phyloP scores from a whole-genome alignment of 2,888 invertebrate genomes.

The Ectobius pallidus region DNA sequence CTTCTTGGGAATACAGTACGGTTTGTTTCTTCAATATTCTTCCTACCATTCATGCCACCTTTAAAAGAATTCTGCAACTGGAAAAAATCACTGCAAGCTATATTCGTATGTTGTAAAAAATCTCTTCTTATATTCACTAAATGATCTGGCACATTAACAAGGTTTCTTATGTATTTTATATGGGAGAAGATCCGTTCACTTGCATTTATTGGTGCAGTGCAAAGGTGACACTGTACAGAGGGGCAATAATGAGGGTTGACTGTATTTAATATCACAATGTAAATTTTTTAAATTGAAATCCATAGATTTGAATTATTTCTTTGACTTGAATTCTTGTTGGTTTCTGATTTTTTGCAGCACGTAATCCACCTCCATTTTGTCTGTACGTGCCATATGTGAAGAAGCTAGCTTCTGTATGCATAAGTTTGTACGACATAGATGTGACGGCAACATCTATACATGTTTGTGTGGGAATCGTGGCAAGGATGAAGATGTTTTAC shows the following conservation, averaged over 20 bases:
- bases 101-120: neutral
- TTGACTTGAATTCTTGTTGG: neutral
- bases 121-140: neutral
- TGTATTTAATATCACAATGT: neutral
- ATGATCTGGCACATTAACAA: too few relatives aligned
- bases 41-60: neutral
- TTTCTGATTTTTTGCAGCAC: slow-evolving; percentile 45
- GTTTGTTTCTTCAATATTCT: neutral
- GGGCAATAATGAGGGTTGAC: neutral
- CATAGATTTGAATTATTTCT: too few relatives aligned
- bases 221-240: neutral
- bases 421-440: slow-evolving; percentile 49
- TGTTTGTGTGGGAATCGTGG: slow-evolving; percentile 48
- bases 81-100: too few relatives aligned
- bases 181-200: too few relatives aligned
- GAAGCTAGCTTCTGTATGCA: slow-evolving; percentile 47
- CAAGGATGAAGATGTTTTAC: slow-evolving; percentile 35
- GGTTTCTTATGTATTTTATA: too few relatives aligned
- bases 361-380: slow-evolving; percentile 52
- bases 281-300: neutral
- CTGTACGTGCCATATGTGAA: slow-evolving; percentile 48
- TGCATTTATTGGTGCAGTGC: too few relatives aligned
- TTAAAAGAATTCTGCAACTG: too few relatives aligned
- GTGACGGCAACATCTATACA: slow-evolving; percentile 45
- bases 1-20: neutral